Evolutionary conservation across 30 jellyfish, hydroid and myxozoan genomes (phyloP).

Genomic region (Catostylus mosaicus): DNA sequence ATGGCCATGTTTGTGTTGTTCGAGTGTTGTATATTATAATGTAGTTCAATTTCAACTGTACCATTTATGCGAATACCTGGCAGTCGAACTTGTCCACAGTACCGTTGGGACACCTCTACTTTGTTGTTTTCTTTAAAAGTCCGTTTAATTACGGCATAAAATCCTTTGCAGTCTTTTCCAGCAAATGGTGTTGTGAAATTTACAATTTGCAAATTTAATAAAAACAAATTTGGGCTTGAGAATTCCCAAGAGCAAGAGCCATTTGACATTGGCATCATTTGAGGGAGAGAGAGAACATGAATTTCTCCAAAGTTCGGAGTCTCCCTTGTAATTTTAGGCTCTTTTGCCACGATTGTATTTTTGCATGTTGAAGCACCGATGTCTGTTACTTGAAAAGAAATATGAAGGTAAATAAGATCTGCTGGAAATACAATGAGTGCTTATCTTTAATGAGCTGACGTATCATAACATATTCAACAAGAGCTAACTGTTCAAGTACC

Average conservation of each 20-base stretch:
- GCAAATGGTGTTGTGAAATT: conserved; percentile 6
- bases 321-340: background rate
- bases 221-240: background rate
- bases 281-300: background rate
- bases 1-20: background rate
- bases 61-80: conserved; percentile 25
- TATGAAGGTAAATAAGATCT: no score
- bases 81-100: background rate
- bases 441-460: no score
- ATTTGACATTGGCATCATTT: background rate
- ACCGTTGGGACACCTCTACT: background rate
- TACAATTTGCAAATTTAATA: conserved; percentile 12
- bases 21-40: background rate
- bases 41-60: conserved; percentile 25
- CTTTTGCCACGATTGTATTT: conserved; percentile 5
- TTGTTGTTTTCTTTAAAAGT: background rate
- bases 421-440: no score
- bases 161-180: background rate
- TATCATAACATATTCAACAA: no score
- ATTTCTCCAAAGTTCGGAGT: conserved; percentile 15
- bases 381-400: no score
- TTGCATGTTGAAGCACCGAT: conserved; percentile 8
- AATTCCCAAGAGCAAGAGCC: conserved; percentile 31
- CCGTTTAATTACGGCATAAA: conserved; percentile 2
- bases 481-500: no score